Evolutionary conservation across 2,888 invertebrate genomes (phyloP).

Genomic region (Podotricha telesiphe): DNA sequence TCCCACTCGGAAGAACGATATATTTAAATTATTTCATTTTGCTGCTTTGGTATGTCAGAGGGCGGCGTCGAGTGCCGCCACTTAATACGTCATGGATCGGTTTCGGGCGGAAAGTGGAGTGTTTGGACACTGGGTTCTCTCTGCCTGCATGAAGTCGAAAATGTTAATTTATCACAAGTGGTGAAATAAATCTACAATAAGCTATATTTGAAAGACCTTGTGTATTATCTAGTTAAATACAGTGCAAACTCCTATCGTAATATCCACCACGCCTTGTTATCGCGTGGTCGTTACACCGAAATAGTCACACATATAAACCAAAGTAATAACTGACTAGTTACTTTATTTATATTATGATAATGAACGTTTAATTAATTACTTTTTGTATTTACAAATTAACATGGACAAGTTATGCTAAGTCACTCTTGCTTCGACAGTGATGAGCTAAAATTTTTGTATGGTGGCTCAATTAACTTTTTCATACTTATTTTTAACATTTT

Average conservation of each 20-base stretch:
- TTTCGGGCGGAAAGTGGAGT: no score
- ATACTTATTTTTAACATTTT: no score
- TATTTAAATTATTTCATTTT: no score
- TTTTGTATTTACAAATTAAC: not conserved
- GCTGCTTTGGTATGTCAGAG: no score
- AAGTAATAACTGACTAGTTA: not conserved
- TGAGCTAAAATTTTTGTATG: not conserved
- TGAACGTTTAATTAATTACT: not conserved
- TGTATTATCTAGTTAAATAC: not conserved
- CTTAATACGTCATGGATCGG: no score
- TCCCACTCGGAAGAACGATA: no score
- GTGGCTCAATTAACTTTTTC: no score
- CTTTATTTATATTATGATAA: not conserved
- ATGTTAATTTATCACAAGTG: no score
- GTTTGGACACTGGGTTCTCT: no score
- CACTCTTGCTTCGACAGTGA: not conserved
- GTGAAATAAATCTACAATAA: not conserved
- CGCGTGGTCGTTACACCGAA: conserved; percentile 9
- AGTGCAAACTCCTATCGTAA: conserved; percentile 1
- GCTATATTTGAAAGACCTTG: not conserved
- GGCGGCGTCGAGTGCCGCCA: no score
- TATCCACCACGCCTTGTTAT: conserved; percentile 17
- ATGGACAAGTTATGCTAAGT: not conserved
- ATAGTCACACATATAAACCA: not conserved
- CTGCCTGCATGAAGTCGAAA: no score